phyloP scores from a whole-genome alignment of 2,797 vertebrate species.

The Ctenosaura bakeri region DNA sequence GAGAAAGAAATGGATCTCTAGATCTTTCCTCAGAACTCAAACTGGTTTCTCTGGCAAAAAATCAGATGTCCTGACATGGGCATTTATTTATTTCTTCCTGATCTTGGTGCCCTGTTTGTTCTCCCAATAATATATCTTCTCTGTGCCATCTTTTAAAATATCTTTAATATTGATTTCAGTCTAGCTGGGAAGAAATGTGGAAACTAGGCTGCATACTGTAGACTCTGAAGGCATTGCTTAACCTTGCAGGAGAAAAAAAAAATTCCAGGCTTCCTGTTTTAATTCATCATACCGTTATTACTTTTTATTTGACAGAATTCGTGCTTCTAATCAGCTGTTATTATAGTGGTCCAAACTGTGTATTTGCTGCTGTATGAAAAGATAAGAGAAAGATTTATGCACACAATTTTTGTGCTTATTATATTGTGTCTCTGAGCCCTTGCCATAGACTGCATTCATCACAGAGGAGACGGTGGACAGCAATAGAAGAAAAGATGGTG shows the following conservation, averaged over 20 bases:
- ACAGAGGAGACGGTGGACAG: not conserved
- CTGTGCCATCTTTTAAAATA: not conserved
- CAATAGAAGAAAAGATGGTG: not conserved
- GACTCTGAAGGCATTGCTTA: not conserved
- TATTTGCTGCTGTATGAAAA: not conserved
- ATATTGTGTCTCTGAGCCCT: too few relatives aligned
- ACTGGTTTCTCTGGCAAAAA: too few relatives aligned
- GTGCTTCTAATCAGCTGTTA: too few relatives aligned
- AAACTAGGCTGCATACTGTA: not conserved
- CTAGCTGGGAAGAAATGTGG: not conserved
- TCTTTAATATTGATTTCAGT: conserved; percentile 8
- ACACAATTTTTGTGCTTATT: too few relatives aligned
- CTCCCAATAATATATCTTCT: too few relatives aligned
- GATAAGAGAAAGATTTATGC: not conserved
- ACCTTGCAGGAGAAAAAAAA: not conserved
- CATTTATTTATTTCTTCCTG: too few relatives aligned
- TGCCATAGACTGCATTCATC: too few relatives aligned
- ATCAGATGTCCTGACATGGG: too few relatives aligned
- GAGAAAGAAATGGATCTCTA: too few relatives aligned
- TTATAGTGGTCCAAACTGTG: too few relatives aligned
- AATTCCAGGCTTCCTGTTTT: not conserved
- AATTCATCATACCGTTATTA: not conserved
- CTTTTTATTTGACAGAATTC: not conserved
- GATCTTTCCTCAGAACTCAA: too few relatives aligned
- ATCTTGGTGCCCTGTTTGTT: too few relatives aligned